phyloP scores from a whole-genome alignment of 2,113 vertebrate genomes.

The Crotalus viridis region DNA sequence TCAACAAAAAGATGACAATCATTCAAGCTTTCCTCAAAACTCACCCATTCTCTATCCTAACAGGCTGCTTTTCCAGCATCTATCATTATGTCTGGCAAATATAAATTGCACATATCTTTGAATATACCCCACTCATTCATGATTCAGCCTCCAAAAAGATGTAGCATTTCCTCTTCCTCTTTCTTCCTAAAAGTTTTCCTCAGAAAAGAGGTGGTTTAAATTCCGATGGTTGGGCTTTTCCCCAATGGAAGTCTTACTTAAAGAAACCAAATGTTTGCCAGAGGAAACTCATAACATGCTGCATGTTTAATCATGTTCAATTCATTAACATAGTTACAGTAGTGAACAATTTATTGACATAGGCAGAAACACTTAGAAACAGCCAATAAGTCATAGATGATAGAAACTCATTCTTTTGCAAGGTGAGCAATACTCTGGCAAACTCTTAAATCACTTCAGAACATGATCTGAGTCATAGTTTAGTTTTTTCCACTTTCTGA shows the following conservation, averaged over 20 bases:
- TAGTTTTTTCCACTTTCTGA: conserved; percentile 41
- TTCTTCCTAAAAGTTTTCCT: conserved; percentile 7
- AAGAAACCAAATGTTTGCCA: conserved; percentile 68
- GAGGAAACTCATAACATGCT: conserved; percentile 67
- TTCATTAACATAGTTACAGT: conserved; percentile 78
- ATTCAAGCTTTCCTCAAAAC: not conserved
- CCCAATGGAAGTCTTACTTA: conserved; percentile 47
- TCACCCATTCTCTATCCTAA: not conserved
- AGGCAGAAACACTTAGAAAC: conserved; percentile 72
- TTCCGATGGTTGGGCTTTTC: conserved; percentile 26
- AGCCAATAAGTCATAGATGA: conserved; percentile 68
- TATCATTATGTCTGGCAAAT: not conserved
- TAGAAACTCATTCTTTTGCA: conserved; percentile 38
- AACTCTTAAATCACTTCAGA: conserved; percentile 48
- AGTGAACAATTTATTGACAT: conserved; percentile 74
- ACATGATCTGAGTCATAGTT: conserved; percentile 11
- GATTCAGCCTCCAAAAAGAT: not conserved
- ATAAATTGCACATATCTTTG: not conserved
- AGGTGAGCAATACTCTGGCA: conserved; percentile 41
- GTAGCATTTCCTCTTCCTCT: not conserved
- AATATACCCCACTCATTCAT: not conserved
- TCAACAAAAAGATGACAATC: not conserved
- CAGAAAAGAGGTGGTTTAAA: conserved; percentile 9
- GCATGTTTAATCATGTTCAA: conserved; percentile 78
- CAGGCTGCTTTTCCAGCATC: not conserved